Evolutionary conservation across 2,797 vertebrate species (phyloP).

Genomic region (Sebastes baramenuke): DNA sequence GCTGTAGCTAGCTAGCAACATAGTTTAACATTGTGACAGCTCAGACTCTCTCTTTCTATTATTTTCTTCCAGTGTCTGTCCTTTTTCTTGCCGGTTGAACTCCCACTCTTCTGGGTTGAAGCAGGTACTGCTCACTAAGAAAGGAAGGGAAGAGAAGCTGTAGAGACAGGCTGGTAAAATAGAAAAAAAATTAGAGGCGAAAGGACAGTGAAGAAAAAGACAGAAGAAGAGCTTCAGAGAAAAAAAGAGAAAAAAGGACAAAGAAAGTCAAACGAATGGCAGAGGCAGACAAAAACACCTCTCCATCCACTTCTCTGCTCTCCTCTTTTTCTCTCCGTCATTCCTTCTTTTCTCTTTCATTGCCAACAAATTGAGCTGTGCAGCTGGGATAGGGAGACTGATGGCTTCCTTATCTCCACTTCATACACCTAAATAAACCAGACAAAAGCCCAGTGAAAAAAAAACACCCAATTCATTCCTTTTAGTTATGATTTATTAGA

Average conservation of each 20-base stretch:
- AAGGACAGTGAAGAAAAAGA: not conserved
- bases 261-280: not conserved
- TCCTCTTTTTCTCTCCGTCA: not conserved
- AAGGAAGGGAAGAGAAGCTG: not conserved
- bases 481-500: slow-evolving; percentile 63
- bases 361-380: slow-evolving; percentile 32
- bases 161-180: not conserved
- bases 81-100: not conserved
- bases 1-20: not conserved
- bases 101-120: not conserved
- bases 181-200: not conserved
- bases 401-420: slow-evolving; percentile 61
- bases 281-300: slow-evolving; percentile 7
- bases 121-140: not conserved
- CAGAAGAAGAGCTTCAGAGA: not conserved
- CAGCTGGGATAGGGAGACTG: slow-evolving; percentile 25
- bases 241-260: not conserved
- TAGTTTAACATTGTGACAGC: not conserved
- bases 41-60: not conserved
- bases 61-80: not conserved
- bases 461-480: slow-evolving; percentile 32
- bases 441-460: slow-evolving; percentile 19
- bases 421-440: slow-evolving; percentile 41
- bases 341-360: slow-evolving; percentile 24
- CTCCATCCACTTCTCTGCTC: not conserved